Evolutionary conservation across 2,888 invertebrate genomes (phyloP).

Genomic region (Lacanobia oleracea): DNA sequence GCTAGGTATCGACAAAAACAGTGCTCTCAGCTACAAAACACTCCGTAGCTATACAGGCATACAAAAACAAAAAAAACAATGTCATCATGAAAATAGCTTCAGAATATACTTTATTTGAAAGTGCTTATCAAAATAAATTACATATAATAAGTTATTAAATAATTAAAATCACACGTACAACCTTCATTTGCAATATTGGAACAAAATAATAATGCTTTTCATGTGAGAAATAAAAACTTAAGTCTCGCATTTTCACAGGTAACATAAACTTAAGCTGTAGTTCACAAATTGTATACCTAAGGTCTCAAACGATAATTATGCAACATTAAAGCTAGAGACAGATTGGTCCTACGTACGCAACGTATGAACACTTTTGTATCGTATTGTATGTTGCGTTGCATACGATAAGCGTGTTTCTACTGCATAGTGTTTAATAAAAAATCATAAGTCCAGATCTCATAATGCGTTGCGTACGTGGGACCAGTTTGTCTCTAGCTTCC

Average conservation of each 20-base stretch:
- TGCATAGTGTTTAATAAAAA: no score
- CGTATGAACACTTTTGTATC: no score
- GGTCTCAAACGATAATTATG: no score
- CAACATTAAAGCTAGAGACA: no score
- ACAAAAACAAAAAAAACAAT: conserved; percentile 70
- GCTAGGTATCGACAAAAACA: conserved; percentile 72
- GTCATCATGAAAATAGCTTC: conserved; percentile 63
- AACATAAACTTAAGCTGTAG: conserved; percentile 31
- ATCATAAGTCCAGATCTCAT: no score
- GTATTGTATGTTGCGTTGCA: no score
- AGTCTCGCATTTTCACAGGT: conserved; percentile 1
- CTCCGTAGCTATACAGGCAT: conserved; percentile 70
- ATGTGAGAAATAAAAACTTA: conserved; percentile 8
- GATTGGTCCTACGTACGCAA: no score
- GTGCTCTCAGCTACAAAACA: conserved; percentile 80
- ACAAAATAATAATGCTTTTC: conserved; percentile 31
- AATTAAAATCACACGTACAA: conserved; percentile 57
- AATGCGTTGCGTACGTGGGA: no score
- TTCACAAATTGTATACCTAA: no score
- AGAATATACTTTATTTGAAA: conserved; percentile 59
- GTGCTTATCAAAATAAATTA: conserved; percentile 60
- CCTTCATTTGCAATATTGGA: conserved; percentile 51
- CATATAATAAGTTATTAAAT: conserved; percentile 49
- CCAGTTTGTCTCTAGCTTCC: no score
- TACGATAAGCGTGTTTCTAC: no score